These are phyloP conservation scores for Rotaria socialis DNA, from an alignment of 2,888 invertebrate species.

Conservation along the genomic window DNA sequence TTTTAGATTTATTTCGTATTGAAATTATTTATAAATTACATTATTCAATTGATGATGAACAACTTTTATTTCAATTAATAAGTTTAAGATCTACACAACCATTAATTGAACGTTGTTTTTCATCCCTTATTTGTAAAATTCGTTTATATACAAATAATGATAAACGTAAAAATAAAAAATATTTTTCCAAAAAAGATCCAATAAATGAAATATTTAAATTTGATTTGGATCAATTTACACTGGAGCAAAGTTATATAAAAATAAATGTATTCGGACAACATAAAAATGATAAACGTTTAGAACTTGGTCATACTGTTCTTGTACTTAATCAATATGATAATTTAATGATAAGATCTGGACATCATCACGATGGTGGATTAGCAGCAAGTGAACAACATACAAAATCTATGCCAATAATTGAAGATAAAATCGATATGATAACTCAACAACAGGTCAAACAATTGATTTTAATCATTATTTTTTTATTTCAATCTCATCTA, in stretches of 20 bases:
- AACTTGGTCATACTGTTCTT: not conserved
- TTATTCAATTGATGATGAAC: not conserved
- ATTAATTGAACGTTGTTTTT: slow-evolving; percentile 27
- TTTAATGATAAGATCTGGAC: not conserved
- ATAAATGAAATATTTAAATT: slow-evolving; percentile 35
- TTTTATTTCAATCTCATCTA: too few relatives aligned
- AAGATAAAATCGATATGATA: slow-evolving; percentile 18
- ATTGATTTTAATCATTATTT: too few relatives aligned
- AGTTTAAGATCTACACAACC: not conserved
- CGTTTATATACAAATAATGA: slow-evolving; percentile 1
- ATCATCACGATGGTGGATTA: not conserved
- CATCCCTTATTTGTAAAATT: slow-evolving; percentile 6
- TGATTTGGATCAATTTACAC: not conserved
- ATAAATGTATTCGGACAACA: not conserved
- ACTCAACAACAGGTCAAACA: not conserved
- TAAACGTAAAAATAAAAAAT: not conserved
- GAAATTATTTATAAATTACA: slow-evolving; percentile 1
- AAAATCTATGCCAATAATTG: not conserved
- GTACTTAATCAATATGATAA: slow-evolving; percentile 20
- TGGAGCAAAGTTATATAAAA: slow-evolving; percentile 16
- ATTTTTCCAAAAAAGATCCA: slow-evolving; percentile 34
- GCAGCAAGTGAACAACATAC: not conserved
- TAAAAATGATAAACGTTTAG: slow-evolving; percentile 14
- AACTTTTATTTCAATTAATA: not conserved
- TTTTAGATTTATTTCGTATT: slow-evolving; percentile 24